Base-by-base conservation (phyloP, 2,888 invertebrate genomes). In the Trichogramma dendrolimi region DNA sequence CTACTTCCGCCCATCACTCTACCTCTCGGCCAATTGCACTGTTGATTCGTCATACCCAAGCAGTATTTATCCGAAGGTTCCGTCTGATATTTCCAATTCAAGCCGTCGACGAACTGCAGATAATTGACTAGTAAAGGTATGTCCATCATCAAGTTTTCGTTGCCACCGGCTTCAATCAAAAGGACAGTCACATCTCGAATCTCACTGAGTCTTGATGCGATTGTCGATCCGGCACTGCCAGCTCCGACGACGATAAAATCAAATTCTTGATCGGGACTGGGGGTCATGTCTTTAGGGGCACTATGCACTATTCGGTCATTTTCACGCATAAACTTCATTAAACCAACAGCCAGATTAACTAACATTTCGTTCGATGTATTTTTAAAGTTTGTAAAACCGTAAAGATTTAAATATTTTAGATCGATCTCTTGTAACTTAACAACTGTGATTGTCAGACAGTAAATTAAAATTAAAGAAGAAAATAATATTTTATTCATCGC, bases 1-100 rank as follows among this genome's bases (percentile, higher is more conserved):
- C 89, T 89, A 6, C 87, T 87, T 2, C 94, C 94, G 5, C 94
- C 94, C 73, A 94, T 83, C 0, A 90, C 89, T 76, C 89, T 91
- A 4, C 92, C 93, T 53, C 81, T 70, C 0, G 83, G 78, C 69
- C 75, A 76, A 0, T 70, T 73, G 65, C 80, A 81, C 51, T 70
- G 71, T 0, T 71, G 70, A 14, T 75, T 71, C 2, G 62, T 68
- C 74, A 75, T 76, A 2, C 73, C 91, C 38, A 87, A 82, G 71
- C 91, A 91, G 68, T 87, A 88, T 58, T 81, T 84, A 50, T 84
- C 82, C 10, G 90, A 91, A 0, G 92, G 88, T 74, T 89, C 87
- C 0, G 92, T 91, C 73, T 87, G 86, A 77, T 91, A 93, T 67
- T 84, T 86, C 93, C 93, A 92, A 74, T 92, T 91, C 51, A 89